Conservation (phyloP, 2,797 vertebrate species). For the Channa striata region DNA sequence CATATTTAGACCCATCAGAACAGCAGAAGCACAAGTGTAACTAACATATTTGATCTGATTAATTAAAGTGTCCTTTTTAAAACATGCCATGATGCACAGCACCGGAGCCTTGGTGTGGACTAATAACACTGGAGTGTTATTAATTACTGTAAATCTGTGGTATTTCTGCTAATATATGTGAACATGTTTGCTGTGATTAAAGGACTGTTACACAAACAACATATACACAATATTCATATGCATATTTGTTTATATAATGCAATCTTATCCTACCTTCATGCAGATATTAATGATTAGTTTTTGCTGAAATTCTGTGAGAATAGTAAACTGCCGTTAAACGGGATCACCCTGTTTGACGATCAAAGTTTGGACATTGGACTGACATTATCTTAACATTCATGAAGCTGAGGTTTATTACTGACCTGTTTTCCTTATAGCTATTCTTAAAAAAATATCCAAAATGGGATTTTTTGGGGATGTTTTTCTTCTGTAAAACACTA, state of each 20-base stretch:
- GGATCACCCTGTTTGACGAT: too few species aligned
- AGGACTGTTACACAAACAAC: not conserved
- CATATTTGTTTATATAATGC: not conserved
- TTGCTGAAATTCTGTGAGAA: slow-evolving; percentile 14
- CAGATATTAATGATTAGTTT: not conserved
- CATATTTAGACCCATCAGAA: not conserved
- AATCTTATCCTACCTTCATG: not conserved
- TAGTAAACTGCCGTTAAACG: too few species aligned
- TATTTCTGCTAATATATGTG: not conserved
- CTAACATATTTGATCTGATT: not conserved
- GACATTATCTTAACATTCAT: not conserved
- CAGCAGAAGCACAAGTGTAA: not conserved
- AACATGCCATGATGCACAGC: not conserved
- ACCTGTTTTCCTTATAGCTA: not conserved
- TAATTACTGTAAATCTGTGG: not conserved
- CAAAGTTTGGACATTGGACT: not conserved
- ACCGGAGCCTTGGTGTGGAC: not conserved
- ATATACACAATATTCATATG: not conserved
- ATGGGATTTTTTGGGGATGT: too few species aligned
- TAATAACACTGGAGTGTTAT: slow-evolving; percentile 2
- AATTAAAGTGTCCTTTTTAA: not conserved
- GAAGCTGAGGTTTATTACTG: not conserved
- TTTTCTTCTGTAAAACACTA: too few species aligned
- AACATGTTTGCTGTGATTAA: not conserved
- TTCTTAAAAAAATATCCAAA: too few species aligned